Evolutionary conservation across 1,140 invertebrate species (phyloP), one percentile per base, ranked within the genome.

Genomic region (Aphaenogaster rudis): DNA sequence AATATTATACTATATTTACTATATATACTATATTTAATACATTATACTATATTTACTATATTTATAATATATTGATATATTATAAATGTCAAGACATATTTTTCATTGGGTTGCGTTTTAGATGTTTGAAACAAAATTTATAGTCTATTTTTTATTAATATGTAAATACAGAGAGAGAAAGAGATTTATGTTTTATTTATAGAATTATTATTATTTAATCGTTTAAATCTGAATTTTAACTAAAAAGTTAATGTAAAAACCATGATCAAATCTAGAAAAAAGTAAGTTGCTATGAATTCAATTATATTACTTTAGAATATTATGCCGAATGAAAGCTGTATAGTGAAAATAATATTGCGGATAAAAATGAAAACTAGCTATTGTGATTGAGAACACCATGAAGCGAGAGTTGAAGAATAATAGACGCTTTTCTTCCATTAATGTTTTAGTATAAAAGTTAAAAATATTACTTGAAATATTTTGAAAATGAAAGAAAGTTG

Each of bases 241-340:
- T 36, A n/a, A 36, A 9, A 52, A 11, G 1, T 52, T 52, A 52
- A 33, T 52, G 13, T 54, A 54, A 54, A 21, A 39, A n/a, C 6
- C 6, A 9, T 54, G 17, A 74, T 74, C 4, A 74, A 74, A 52
- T 5, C 50, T 13, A 54, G 13, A n/a, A 54, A 52, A 54, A 21
- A 33, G 15, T 71, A 72, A 36, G 13, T 36, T 50, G 21, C 33
- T 5, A 54, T 15, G 5, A 8, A 11, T 39, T 54, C 17, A 15
- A 74, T 74, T 74, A 54, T 74, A 54, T 74, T 54, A 33, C 11
- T 54, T 15, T 39, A 50, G 5, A 54, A 74, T 72, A 72, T 36
- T 64, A 64, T 63, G 61, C 28, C 33, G 15, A 36, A 28, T 36
- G 33, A 72, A 54, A 74, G 6, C 15, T 74, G 3, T 21, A 21